These are phyloP conservation scores for Eledona agricola DNA, from an alignment of 2,888 invertebrate genomes.

Conservation along the genomic window DNA sequence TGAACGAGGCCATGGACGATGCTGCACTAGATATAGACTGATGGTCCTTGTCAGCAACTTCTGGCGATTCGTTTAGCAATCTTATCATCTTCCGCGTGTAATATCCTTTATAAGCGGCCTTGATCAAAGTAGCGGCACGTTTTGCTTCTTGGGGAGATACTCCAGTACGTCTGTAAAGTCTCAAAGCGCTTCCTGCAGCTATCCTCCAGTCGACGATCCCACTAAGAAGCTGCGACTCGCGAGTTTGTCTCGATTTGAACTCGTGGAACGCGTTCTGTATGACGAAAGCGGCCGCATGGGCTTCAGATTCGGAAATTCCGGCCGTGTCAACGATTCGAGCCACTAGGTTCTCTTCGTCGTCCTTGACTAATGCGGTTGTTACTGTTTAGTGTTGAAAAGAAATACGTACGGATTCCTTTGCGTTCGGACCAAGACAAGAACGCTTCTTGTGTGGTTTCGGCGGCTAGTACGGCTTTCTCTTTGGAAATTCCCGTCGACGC, in stretches of 20 bases:
- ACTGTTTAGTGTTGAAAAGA: neutral
- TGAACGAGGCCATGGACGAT: neutral
- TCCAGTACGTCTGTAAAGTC: slow-evolving; percentile 54
- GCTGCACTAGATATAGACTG: neutral
- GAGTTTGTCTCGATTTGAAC: slow-evolving; percentile 47
- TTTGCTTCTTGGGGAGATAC: slow-evolving; percentile 52
- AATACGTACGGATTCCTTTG: slow-evolving; percentile 20
- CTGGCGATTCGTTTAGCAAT: slow-evolving; percentile 41
- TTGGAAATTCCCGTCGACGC: slow-evolving; percentile 52
- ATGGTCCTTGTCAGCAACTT: slow-evolving; percentile 7
- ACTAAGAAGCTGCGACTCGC: slow-evolving; percentile 51
- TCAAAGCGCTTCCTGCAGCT: slow-evolving; percentile 58
- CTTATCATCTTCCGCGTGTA: slow-evolving; percentile 56
- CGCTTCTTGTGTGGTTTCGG: slow-evolving; percentile 53
- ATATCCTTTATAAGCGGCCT: slow-evolving; percentile 60
- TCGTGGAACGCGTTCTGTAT: slow-evolving; percentile 48
- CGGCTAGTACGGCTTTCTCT: slow-evolving; percentile 54
- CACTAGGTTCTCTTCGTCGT: slow-evolving; percentile 51
- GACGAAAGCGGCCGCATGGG: slow-evolving; percentile 43
- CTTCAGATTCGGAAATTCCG: slow-evolving; percentile 37
- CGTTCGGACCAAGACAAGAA: slow-evolving; percentile 42
- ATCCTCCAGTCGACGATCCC: slow-evolving; percentile 61
- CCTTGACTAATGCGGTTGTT: slow-evolving; percentile 24
- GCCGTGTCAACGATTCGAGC: slow-evolving; percentile 49
- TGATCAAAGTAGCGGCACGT: slow-evolving; percentile 59